Base-by-base conservation (phyloP, 2,888 invertebrate species). In the Drosophila pseudotalamancana region DNA sequence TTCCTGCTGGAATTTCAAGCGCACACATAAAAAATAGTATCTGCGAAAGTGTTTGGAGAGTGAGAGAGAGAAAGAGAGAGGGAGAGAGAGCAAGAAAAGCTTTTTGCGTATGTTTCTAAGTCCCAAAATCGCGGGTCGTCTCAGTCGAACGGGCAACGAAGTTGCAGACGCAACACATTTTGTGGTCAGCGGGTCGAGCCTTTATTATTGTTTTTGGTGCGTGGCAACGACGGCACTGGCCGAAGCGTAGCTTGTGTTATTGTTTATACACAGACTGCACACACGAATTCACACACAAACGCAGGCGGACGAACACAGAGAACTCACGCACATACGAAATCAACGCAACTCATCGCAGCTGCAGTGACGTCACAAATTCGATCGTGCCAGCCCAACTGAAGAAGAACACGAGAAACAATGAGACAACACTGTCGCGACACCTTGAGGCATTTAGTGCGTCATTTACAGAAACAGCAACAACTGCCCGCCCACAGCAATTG, bases 151-250 rank as follows among this genome's bases (percentile, higher is more conserved):
- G 54, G 51, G 48, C 42, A 78, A 63, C 75, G 71, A 66, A 70
- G 75, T 70, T 70, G 76, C 71, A 67, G 45, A 75, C 80, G 72
- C 80, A 77, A 77, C 80, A 62, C 12, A 62, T 45, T 48, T 18
- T 39, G 21, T 62, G 53, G 80, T 71, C 55, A 45, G 67, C 71
- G 80, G 80, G 80, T 79, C 76, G 71, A 48, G 76, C 35, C 35
- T 53, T 51, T 63, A 31, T 60, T 51, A 34, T 54, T 70, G 63
- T 71, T 56, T 18, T 64, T 65, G 50, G 56, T 59, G 61, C 77
- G 73, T 76, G 66, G 61, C 70, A 77, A 14, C 34, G 35, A 25
- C n/a, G n/a, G 32, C 31, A 35, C 25, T 46, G 60, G 43, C 23
- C 27, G 35, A 68, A 75, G 71, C 45, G 50, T 34, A 53, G 50